Base-by-base conservation (phyloP, 2,888 invertebrate species). In the Euzetes globulus region DNA sequence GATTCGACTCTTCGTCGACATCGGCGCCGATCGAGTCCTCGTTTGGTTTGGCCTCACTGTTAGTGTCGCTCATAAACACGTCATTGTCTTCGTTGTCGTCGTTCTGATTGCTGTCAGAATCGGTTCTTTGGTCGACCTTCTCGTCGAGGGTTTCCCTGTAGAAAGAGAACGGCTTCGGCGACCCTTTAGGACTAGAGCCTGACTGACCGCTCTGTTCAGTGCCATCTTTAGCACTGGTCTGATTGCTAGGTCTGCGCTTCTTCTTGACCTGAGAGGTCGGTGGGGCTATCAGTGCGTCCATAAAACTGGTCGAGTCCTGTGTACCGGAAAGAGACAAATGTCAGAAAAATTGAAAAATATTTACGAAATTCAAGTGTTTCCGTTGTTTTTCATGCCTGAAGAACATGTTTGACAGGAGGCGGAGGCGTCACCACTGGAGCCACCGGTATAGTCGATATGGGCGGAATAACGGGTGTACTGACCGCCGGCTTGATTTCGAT, bases 81-180 rank as follows among this genome's bases (percentile, higher is more conserved):
- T 58, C 25, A 25, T 7, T 45, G 60, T 29, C 15, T 19, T 72
- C 60, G 27, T 33, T 41, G 52, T 33, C 72, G 41, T 33, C 72
- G 50, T 60, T 74, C 11, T 75, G 60, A 7, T 74, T 37, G 37
- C 55, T 70, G n/a, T 72, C 11, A 13, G 74, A 70, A 27, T 52
- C 19, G n/a, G n/a, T 19, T 19, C 22, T 52, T 52, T 27, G 29
- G 9, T 76, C 74, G 19, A 77, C 74, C 73, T 77, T 77, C 65
- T 78, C 75, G 37, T 75, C 75, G 17, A 76, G 58, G 4, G 65
- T 76, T 22, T 76, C 76, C 58, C 75, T 76, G 52, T 76, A 76
- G 50, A 76, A 76, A 7, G 74, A 75, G 37, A 76, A 74, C 15
- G 19, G 1, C 37, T 65, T 70, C 41, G 45, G 74, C 19, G 50